Conservation (phyloP, 2,888 invertebrate genomes). For the Netelia melanura region DNA sequence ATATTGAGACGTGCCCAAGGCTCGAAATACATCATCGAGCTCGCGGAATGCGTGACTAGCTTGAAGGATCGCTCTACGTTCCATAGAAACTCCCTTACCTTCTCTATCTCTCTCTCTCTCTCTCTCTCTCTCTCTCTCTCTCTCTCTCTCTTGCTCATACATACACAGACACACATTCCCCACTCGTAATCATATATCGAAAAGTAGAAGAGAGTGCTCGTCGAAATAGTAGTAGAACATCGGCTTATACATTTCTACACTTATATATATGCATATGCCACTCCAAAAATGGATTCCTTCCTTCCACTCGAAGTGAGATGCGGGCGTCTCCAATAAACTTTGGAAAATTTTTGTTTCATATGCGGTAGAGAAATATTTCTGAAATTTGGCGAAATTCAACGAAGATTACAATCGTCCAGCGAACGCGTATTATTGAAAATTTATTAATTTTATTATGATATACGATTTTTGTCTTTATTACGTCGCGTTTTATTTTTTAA, state of each 20-base stretch:
- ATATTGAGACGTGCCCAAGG: conserved; percentile 69
- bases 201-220: conserved; percentile 1
- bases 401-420: not conserved
- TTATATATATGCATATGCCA: not conserved
- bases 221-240: not conserved
- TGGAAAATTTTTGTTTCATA: conserved; percentile 5
- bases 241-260: not conserved
- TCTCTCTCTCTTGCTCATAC: conserved; percentile 28
- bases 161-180: conserved; percentile 10
- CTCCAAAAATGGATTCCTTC: conserved; percentile 40
- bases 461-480: too few species aligned
- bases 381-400: not conserved
- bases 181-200: conserved; percentile 15
- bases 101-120: not conserved
- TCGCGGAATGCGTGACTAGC: conserved; percentile 67
- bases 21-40: conserved; percentile 70
- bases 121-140: conserved; percentile 7
- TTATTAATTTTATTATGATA: too few species aligned
- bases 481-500: too few species aligned
- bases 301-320: conserved; percentile 35
- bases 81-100: conserved; percentile 25
- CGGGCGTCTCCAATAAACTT: not conserved
- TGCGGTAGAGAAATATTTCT: not conserved
- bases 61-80: conserved; percentile 64
- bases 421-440: too few species aligned